A percentile compares a stretch with the other conserved stretches of the same genome.
Evolutionary conservation across 2,113 vertebrate genomes (phyloP).

Genomic region (Actinemys pallida): DNA sequence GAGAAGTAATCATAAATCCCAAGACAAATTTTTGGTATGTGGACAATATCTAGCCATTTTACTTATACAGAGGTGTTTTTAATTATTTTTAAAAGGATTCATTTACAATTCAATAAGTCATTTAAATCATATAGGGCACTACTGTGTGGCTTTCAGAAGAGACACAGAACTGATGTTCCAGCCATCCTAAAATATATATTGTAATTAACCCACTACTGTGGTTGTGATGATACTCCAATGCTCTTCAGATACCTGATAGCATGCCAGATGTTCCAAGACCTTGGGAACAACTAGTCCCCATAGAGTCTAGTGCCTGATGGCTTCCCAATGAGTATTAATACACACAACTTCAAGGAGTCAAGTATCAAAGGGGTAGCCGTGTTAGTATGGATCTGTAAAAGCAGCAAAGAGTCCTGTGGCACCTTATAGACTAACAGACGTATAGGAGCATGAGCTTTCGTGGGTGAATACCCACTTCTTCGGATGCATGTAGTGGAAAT

Average conservation of each 20-base stretch:
- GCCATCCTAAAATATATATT: too few relatives aligned
- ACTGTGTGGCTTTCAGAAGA: background rate
- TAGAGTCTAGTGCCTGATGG: background rate
- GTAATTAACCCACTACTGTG: background rate
- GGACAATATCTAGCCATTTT: conserved; percentile 62
- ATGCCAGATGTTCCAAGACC: background rate
- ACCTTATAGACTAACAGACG: too few relatives aligned
- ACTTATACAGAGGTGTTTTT: conserved; percentile 20
- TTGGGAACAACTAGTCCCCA: background rate
- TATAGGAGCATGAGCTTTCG: too few relatives aligned
- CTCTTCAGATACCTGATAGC: rapidly evolving
- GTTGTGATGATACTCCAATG: background rate
- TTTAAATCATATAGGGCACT: conserved; percentile 50
- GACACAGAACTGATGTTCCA: background rate
- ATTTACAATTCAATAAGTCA: conserved; percentile 19
- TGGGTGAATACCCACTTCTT: too few relatives aligned
- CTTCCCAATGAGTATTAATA: background rate
- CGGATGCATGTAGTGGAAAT: too few relatives aligned
- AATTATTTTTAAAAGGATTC: background rate
- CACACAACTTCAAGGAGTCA: background rate
- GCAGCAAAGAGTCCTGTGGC: too few relatives aligned
- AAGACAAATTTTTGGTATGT: conserved; percentile 45
- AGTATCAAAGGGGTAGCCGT: too few relatives aligned
- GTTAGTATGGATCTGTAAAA: too few relatives aligned
- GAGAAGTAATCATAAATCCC: conserved; percentile 67